A percentile compares a stretch with the other conserved stretches of the same genome.
Conservation (phyloP, 2,888 invertebrate species). For the Alloscopus bannaensis region DNA sequence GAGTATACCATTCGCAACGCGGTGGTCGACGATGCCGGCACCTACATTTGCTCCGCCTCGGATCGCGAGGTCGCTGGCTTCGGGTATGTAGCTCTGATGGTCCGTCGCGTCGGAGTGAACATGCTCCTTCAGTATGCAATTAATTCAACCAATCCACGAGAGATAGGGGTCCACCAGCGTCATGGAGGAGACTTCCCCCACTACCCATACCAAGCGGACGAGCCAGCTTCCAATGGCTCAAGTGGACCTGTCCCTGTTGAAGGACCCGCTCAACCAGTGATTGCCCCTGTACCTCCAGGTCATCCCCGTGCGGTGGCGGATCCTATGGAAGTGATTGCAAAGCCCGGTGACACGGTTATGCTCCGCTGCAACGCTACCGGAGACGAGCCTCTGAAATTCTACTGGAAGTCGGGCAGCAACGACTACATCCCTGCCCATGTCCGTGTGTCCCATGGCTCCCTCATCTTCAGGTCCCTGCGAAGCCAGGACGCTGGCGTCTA, state of each 20-base stretch:
- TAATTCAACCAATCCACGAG: not conserved
- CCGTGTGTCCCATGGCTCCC: conserved; percentile 57
- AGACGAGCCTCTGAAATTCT: conserved; percentile 64
- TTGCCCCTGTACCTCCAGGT: conserved; percentile 24
- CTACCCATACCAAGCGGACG: conserved; percentile 45
- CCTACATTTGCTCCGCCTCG: conserved; percentile 59
- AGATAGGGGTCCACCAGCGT: not conserved
- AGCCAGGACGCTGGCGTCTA: conserved; percentile 62
- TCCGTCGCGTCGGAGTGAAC: conserved; percentile 14
- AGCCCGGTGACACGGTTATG: conserved; percentile 64
- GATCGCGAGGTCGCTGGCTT: conserved; percentile 57
- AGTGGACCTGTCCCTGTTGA: not conserved
- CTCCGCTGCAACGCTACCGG: conserved; percentile 64
- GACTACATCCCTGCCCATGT: conserved; percentile 66
- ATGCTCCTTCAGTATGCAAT: conserved; percentile 37
- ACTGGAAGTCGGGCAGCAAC: conserved; percentile 64
- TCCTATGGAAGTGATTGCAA: conserved; percentile 35
- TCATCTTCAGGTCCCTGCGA: conserved; percentile 56
- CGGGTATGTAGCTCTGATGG: conserved; percentile 60
- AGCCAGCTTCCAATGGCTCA: not conserved
- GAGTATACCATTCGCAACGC: conserved; percentile 28
- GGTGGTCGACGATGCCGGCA: conserved; percentile 44
- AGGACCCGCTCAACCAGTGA: not conserved
- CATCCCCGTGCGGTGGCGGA: conserved; percentile 55
- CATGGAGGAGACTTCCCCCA: conserved; percentile 51